phyloP scores from a whole-genome alignment of 2,888 invertebrate species.

The Polymixis lichenea region DNA sequence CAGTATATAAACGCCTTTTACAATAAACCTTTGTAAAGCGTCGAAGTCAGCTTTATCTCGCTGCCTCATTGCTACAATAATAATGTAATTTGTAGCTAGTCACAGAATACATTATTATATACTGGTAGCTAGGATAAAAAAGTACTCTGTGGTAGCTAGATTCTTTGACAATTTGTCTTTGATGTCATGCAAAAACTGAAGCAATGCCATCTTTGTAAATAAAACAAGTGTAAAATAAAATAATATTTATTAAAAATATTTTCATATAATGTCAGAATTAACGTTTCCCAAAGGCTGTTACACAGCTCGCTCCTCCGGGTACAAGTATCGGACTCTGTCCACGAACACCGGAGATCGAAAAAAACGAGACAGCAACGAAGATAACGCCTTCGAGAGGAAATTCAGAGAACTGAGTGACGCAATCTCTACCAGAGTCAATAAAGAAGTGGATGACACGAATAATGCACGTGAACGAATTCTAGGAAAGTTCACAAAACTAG shows the following conservation, averaged over 20 bases:
- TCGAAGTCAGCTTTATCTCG: not conserved
- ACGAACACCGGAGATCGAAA: constrained; percentile 82
- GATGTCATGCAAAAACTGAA: constrained; percentile 17
- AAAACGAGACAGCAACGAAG: constrained; percentile 70
- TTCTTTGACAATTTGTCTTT: not conserved
- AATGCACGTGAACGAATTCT: constrained; percentile 74
- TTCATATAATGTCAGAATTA: constrained; percentile 74
- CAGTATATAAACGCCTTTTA: not conserved
- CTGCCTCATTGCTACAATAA: no score
- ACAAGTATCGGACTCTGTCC: constrained; percentile 84
- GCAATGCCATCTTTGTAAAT: constrained; percentile 13
- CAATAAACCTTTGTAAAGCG: not conserved
- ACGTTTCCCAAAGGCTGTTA: constrained; percentile 83
- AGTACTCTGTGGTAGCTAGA: no score
- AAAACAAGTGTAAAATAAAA: not conserved
- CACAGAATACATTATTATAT: no score
- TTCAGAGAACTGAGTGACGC: constrained; percentile 77
- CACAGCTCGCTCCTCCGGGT: constrained; percentile 81
- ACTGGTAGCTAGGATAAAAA: no score
- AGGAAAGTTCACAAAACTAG: constrained; percentile 77
- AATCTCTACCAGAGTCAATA: constrained; percentile 76
- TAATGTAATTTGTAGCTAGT: no score
- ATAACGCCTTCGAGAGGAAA: constrained; percentile 76
- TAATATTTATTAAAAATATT: constrained; percentile 9
- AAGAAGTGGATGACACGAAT: constrained; percentile 73